Conservation (phyloP, 2,113 vertebrate species). For the Mustela nigripes region DNA sequence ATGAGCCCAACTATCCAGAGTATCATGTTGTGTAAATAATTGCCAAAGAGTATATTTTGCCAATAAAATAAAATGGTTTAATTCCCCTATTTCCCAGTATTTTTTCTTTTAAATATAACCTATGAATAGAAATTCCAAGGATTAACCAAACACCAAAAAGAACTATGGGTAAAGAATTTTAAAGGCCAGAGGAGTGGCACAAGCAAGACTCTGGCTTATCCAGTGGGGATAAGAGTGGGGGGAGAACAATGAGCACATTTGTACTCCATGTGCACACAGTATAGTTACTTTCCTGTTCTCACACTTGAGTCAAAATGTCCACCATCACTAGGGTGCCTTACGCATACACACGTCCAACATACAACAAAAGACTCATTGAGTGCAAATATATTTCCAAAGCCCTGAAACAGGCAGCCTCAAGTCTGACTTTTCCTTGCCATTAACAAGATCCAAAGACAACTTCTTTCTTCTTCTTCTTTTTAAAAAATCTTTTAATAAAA, state of each 20-base stretch:
- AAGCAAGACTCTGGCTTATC: background rate
- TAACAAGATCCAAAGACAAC: background rate
- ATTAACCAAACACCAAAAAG: background rate
- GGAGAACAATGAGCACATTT: background rate
- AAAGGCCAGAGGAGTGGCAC: background rate
- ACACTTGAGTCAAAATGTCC: background rate
- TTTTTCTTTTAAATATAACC: constrained; percentile 55
- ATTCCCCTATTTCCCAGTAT: background rate
- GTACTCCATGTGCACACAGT: background rate
- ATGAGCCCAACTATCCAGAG: constrained; percentile 1
- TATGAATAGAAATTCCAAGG: constrained; percentile 22
- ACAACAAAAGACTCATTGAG: background rate
- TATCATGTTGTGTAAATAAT: background rate
- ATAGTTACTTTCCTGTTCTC: background rate
- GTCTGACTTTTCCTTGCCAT: constrained; percentile 35
- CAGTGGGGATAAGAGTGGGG: background rate
- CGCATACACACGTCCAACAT: background rate
- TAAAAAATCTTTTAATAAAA: background rate
- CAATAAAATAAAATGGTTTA: background rate
- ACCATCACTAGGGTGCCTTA: background rate
- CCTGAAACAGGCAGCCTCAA: background rate
- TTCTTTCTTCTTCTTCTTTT: background rate
- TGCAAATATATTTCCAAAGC: constrained; percentile 31
- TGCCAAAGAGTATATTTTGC: background rate
- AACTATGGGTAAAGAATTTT: background rate